Base-by-base conservation (phyloP, 2,888 invertebrate species). In the Agrochola lychnidis region DNA sequence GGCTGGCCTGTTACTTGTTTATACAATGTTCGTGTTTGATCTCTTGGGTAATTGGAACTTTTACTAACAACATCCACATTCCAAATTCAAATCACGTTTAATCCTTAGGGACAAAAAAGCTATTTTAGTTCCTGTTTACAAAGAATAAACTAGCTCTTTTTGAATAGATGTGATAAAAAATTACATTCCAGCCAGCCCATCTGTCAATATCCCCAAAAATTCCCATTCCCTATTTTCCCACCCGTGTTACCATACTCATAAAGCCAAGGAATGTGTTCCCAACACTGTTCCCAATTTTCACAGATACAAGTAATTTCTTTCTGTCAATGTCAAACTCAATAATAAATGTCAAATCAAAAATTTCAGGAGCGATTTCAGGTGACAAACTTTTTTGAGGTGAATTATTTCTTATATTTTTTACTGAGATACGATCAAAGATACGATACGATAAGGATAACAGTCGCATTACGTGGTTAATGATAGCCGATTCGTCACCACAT, bases 401-500 rank as follows among this genome's bases (percentile, higher is more conserved):
- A 36, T 36, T 73, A 16, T 48, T 45, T 53, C 30, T 14, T 48
- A 22, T 25, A 57, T 45, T 64, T 63, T 77, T 70, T 61, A 48
- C 56, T 67, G 61, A n/a, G n/a, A n/a, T n/a, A n/a, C n/a, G n/a
- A 78, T 83, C 66, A 61, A 51, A 22, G 61, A 78, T 78, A 78
- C n/a, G 3, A 70, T 19, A 25, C 53, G 84, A 84, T 85, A 87
- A 78, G n/a, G 76, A 79, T 78, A 80, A 79, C 72, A 66, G 73
- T 66, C 9, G 63, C 74, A 76, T 80, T 78, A 82, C 79, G 76
- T 83, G 76, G 70, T 64, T 59, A 59, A 68, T 70, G 84, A 80
- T 79, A 86, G 59, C 19, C 48, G 68, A 85, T 73, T 82, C 83
- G 83, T 88, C 83, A 88, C 79, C 71, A 67, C 68, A 53, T 77